Base-by-base conservation (phyloP, 2,797 vertebrate genomes). In the Cercopithecus petaurista region DNA sequence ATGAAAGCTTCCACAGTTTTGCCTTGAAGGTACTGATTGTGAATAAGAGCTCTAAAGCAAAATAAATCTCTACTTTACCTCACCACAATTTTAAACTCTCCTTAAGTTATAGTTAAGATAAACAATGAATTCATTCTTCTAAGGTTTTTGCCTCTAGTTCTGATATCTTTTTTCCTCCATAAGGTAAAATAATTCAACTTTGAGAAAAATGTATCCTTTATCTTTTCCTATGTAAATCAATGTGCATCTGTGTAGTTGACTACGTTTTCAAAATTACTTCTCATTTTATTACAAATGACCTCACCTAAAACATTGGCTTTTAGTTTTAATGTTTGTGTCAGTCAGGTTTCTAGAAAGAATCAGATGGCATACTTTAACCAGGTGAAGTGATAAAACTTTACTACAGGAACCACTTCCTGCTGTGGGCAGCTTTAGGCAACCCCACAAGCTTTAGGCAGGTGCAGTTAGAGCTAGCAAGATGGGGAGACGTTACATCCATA, bases 41-140 rank as follows among this genome's bases (percentile, higher is more conserved):
- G 67, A 67, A 24, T 48, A 50, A 92, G 80, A 84, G 79, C 13
- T 61, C 22, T 93, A 36, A 52, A 67, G 81, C 39, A 36, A 61
- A 59, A 21, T 50, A 88, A 77, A 73, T 82, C 57, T 19, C 36
- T 70, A 8, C 33, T 95, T 95, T 30, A 36, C 7, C 41, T 48
- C 41, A 36, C 50, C 24, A 92, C 83, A 50, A 61, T 87, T 90
- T 81, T 5, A 87, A 11, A 70, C 14, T 36, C 46, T 82, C 26
- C 36, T 82, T 93, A 93, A 86, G 19, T 79, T 75, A 61, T 14
- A 30, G 13, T 73, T 86, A 81, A 92, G 28, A 77, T 77, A 19
- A 73, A 93, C 28, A 92, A 95, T 89, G 59, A 95, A 92, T 94
- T 93, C 26, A 67, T 90, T 95, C 55, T 81, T 95, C 43, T 61